Evolutionary conservation across 2,113 vertebrate species (phyloP).

Genomic region (Dromiciops gliroides): DNA sequence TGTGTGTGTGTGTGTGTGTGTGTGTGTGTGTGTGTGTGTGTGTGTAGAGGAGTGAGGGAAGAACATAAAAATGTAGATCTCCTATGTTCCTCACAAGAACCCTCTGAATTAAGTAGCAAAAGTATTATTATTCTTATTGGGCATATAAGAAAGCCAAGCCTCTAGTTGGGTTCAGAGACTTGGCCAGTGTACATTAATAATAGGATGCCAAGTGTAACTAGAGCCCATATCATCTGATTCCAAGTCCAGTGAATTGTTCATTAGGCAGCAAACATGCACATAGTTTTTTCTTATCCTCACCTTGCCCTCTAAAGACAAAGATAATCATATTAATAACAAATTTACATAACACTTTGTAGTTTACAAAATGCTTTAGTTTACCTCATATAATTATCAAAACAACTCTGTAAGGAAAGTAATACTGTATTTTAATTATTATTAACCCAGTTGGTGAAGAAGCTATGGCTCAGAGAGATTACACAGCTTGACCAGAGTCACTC

Average conservation of each 20-base stretch:
- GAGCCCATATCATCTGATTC: too few relatives aligned
- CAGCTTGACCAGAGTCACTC: conserved; percentile 13
- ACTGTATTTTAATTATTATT: not conserved
- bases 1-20: too few relatives aligned
- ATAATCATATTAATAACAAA: not conserved
- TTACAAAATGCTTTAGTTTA: not conserved
- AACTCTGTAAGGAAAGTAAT: too few relatives aligned
- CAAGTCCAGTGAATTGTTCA: not conserved
- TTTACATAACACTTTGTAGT: conserved; percentile 19
- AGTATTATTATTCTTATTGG: not conserved
- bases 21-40: too few relatives aligned
- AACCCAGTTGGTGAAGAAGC: conserved; percentile 30
- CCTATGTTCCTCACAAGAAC: not conserved
- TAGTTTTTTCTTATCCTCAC: not conserved
- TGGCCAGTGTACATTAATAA: not conserved
- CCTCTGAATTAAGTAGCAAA: not conserved
- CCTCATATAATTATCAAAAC: not conserved
- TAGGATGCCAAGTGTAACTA: not conserved
- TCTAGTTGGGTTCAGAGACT: not conserved
- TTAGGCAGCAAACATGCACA: not conserved
- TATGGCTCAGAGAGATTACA: not conserved
- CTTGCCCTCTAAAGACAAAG: not conserved
- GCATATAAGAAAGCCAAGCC: not conserved
- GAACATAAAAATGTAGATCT: not conserved
- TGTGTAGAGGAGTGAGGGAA: not conserved